Evolutionary conservation across 1,140 invertebrate genomes (phyloP), one percentile per base, ranked within the genome.

Genomic region (Xylocopa sonorina): DNA sequence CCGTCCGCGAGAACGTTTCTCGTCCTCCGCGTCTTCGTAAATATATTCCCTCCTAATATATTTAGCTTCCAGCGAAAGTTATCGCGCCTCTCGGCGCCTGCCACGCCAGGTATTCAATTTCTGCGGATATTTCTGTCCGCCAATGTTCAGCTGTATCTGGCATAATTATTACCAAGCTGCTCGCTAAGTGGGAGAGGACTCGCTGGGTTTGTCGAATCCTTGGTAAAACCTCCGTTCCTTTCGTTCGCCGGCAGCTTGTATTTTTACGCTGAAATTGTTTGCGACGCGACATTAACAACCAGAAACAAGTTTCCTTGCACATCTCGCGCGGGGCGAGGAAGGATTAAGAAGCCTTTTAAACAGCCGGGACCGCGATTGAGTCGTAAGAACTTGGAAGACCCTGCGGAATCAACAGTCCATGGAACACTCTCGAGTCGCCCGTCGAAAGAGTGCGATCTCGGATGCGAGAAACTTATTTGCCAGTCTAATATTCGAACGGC

Each of bases 1-100:
- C 21, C 24, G 29, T 24, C 58, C 3, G 10, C 29, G 53, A 75
- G 66, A 79, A 73, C 73, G 53, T 75, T 80, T 69, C 64, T 62
- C 27, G 7, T n/a, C 27, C n/a, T 75, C 24, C 24, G 4, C 62
- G 3, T 27, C n/a, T 18, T n/a, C 34, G 27, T 12, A 38, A 46
- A 51, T n/a, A 21, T 41, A 27, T 55, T 16, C n/a, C 24, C 14
- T 16, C 10, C n/a, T 24, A 3, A 41, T 71, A 43, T 41, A 27
- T 57, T 53, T 41, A 63, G 38, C 16, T 43, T 4, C 27, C 55
- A 29, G 29, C 16, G 29, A 21, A 58, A 4, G 18, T n/a, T 6
- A 0, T 10, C 41, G 16, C 2, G 7, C 41, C 7, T 18, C 2
- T 4, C n/a, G 14, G 14, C 14, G 2, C n/a, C 4, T 38, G 51